Conservation (phyloP, 2,888 invertebrate species). For the Parnassius smintheus region DNA sequence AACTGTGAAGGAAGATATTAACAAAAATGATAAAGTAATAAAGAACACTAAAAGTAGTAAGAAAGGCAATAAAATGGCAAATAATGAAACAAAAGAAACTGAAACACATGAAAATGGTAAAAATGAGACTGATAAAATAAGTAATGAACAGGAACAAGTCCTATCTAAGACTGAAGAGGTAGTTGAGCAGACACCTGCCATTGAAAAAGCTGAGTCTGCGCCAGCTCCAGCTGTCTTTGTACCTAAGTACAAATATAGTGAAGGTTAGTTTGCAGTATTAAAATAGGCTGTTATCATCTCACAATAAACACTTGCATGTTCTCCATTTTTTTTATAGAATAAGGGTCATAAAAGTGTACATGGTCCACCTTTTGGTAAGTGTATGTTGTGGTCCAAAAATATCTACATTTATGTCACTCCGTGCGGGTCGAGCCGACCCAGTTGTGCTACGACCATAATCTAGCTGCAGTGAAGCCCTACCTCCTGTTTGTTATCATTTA, state of each 20-base stretch:
- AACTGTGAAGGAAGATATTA: conserved; percentile 63
- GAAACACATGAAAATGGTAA: conserved; percentile 72
- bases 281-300: background rate
- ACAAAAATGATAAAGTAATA: conserved; percentile 68
- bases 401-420: no score
- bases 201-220: conserved; percentile 30
- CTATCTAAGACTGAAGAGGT: conserved; percentile 32
- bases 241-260: conserved; percentile 70
- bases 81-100: conserved; percentile 52
- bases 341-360: no score
- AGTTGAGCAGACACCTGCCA: conserved; percentile 28
- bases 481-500: no score
- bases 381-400: no score
- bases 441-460: no score
- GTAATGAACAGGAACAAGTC: conserved; percentile 52
- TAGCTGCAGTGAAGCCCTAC: no score
- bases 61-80: conserved; percentile 58
- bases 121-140: conserved; percentile 76
- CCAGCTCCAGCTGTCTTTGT: conserved; percentile 47
- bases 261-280: conserved; percentile 49
- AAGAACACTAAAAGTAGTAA: conserved; percentile 63
- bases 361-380: no score
- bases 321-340: no score
- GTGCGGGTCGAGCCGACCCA: no score
- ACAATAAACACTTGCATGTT: no score